Evolutionary conservation across 2,113 vertebrate genomes (phyloP), one percentile per base, ranked within the genome.

Genomic region (Pelobates fuscus): DNA sequence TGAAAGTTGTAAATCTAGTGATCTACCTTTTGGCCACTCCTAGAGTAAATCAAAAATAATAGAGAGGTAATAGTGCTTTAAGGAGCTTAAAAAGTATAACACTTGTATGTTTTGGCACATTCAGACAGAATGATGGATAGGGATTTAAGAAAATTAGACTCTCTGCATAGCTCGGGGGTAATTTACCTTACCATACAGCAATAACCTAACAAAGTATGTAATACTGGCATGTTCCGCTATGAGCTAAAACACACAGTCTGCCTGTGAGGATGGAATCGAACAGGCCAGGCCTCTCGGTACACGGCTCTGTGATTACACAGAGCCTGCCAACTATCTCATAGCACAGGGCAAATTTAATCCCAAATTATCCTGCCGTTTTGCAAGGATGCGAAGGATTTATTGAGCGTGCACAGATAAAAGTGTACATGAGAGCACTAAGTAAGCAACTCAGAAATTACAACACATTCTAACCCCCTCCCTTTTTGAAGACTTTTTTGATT

Each of bases 401-500:
- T 17, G 20, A 70, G 25, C 67, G 24, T 59, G 1, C 41, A 44
- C 24, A 41, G 5, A 20, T 58, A 57, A 21, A 57, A 25, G 30
- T 37, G 23, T 15, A 57, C 8, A 24, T 12, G 1, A 29, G 54
- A 59, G 30, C 55, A 41, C 23, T 70, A 24, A 23, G 15, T 12
- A 21, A 18, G 37, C 29, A 11, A 37, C 30, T 26, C 55, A 18
- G 3, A 70, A 37, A 71, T 30, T 23, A 55, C 7, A 23, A n/a
- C 52, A 23, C 32, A 37, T 37, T 5, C 32, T 37, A 5, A 6
- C 52, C n/a, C 52, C 11, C 17, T 20, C 1, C n/a, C 17, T 23
- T 55, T 32, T 44, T 6, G 37, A 44, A n/a, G 25, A 41, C 52
- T 72, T 72, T 17, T 66, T 27, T 66, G 64, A 66, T n/a, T 49